phyloP scores from a whole-genome alignment of 92 coral and sea anemone species.

The Heliopora coerulea region DNA sequence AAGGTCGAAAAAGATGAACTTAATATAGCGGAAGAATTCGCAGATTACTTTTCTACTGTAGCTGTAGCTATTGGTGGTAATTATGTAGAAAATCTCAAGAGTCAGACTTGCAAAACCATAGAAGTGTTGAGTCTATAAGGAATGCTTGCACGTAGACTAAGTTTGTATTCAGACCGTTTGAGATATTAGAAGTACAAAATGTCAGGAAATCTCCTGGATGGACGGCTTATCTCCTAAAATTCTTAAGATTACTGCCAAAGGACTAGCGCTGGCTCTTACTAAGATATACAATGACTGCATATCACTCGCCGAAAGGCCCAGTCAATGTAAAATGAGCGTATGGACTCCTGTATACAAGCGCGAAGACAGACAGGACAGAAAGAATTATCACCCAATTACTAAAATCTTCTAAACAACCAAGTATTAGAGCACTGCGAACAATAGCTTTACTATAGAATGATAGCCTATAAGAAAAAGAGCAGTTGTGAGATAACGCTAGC shows the following conservation, averaged over 20 bases:
- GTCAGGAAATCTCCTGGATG: conserved; percentile 35
- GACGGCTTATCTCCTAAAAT: conserved; percentile 32
- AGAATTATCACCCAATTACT: conserved; percentile 33
- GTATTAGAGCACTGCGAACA: conserved; percentile 28
- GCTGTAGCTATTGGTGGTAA: conserved; percentile 52
- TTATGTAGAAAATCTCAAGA: not conserved
- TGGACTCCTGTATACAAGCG: conserved; percentile 41
- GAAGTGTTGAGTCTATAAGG: conserved; percentile 43
- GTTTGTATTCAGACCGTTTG: too few relatives aligned
- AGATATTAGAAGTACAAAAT: conserved; percentile 31
- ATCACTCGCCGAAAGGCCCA: conserved; percentile 3
- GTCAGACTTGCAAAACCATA: conserved; percentile 47
- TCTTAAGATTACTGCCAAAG: conserved; percentile 41
- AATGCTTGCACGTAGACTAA: not conserved
- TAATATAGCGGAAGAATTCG: conserved; percentile 39
- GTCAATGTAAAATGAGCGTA: conserved; percentile 40
- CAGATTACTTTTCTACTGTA: conserved; percentile 48
- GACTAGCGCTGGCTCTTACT: conserved; percentile 33
- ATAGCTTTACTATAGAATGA: conserved; percentile 25
- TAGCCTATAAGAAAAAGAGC: conserved; percentile 33
- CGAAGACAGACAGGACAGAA: conserved; percentile 41
- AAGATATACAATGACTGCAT: conserved; percentile 47
- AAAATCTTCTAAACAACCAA: conserved; percentile 44
- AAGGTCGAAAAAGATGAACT: conserved; percentile 21
- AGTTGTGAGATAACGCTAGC: conserved; percentile 55